A percentile compares a stretch with the other conserved stretches of the same genome.
These are phyloP conservation scores for Mugil cephalus DNA, from an alignment of 2,113 vertebrate genomes.

Conservation along the genomic window DNA sequence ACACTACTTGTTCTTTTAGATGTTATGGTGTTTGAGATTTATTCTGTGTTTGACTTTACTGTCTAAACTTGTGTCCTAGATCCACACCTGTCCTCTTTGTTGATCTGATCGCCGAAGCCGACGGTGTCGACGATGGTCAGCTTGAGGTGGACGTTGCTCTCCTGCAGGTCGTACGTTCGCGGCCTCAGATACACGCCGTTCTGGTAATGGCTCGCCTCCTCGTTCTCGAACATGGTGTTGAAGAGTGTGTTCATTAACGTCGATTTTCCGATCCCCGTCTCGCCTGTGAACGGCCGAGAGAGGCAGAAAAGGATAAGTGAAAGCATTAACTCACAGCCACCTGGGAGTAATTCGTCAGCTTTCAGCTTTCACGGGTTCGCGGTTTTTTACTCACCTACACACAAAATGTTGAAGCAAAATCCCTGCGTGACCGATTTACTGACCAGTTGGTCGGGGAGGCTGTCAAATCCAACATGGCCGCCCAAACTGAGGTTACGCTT, in stretches of 20 bases:
- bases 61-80: no score
- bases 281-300: slow-evolving; percentile 81
- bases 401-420: slow-evolving; percentile 99
- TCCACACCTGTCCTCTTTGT: slow-evolving; percentile 96
- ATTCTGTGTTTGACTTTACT: no score
- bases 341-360: slow-evolving; percentile 18
- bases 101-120: slow-evolving; percentile 98
- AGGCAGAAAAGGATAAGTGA: not conserved
- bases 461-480: slow-evolving; percentile 98
- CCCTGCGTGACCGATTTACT: slow-evolving; percentile 98
- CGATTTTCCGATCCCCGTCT: slow-evolving; percentile 98
- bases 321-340: not conserved
- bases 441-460: slow-evolving; percentile 97
- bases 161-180: slow-evolving; percentile 93
- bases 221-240: slow-evolving; percentile 97
- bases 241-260: slow-evolving; percentile 98
- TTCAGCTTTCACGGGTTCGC: no score
- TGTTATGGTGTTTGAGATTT: no score
- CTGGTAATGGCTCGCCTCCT: slow-evolving; percentile 97
- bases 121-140: slow-evolving; percentile 96
- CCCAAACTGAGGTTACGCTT: slow-evolving; percentile 92
- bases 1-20: no score
- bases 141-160: slow-evolving; percentile 97
- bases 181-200: slow-evolving; percentile 91
- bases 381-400: slow-evolving; percentile 94